These are phyloP conservation scores for Echinops telfairi DNA, from an alignment of 2,113 vertebrate genomes.

Conservation along the genomic window DNA sequence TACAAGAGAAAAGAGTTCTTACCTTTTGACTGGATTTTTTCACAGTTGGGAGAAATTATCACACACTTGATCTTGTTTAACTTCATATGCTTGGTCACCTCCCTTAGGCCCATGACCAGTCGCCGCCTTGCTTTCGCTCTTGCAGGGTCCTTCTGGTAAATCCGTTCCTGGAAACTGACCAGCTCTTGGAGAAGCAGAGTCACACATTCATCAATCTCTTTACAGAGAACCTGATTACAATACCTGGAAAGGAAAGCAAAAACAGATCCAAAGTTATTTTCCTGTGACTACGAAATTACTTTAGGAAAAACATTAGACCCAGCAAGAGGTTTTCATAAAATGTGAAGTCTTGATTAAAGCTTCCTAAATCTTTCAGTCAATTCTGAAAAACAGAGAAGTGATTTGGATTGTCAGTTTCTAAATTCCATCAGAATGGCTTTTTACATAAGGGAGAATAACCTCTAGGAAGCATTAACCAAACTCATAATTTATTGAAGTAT, in stretches of 20 bases:
- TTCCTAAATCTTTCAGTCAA: not conserved
- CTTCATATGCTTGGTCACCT: conserved; percentile 99
- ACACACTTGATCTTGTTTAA: conserved; percentile 97
- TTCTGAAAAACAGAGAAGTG: conserved; percentile 12
- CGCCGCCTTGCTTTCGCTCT: conserved; percentile 96
- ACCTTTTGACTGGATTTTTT: conserved; percentile 99
- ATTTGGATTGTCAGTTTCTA: not conserved
- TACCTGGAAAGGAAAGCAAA: conserved; percentile 89
- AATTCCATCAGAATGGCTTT: conserved; percentile 22
- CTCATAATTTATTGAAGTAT: not conserved
- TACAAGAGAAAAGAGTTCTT: conserved; percentile 29
- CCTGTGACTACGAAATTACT: not conserved
- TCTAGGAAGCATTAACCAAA: not conserved
- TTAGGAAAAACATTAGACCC: not conserved
- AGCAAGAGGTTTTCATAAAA: conserved; percentile 26
- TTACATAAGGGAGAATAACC: not conserved
- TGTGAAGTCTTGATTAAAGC: not conserved
- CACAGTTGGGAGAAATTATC: conserved; percentile 99
- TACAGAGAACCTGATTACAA: conserved; percentile 98
- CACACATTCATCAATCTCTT: conserved; percentile 98
- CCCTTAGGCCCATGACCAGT: conserved; percentile 97
- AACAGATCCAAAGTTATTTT: not conserved
- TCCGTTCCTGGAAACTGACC: conserved; percentile 97
- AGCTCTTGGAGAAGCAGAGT: conserved; percentile 97
- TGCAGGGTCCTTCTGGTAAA: conserved; percentile 97